A percentile compares a stretch with the other conserved stretches of the same genome.
These are phyloP conservation scores for Desmophyllum pertusum DNA, from an alignment of 92 coral and sea anemone species.

Conservation along the genomic window DNA sequence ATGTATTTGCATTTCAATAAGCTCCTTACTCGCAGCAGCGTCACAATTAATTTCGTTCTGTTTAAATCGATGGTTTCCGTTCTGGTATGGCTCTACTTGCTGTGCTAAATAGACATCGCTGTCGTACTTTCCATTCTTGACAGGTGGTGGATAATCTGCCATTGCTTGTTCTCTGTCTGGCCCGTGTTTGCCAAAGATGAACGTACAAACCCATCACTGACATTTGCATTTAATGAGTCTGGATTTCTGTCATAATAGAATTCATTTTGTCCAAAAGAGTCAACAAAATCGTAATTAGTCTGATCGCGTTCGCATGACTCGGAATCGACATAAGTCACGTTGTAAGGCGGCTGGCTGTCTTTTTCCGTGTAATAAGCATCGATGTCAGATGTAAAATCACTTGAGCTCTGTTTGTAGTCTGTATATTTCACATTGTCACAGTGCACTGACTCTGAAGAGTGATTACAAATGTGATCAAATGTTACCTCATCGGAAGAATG, in stretches of 20 bases:
- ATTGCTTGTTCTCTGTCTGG: constrained; percentile 24
- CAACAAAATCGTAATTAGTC: constrained; percentile 44
- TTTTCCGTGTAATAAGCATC: background rate
- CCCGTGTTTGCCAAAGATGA: background rate
- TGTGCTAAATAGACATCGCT: constrained; percentile 16
- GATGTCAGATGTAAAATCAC: constrained; percentile 7
- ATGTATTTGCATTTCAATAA: constrained; percentile 62
- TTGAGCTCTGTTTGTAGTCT: constrained; percentile 15
- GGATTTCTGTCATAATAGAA: constrained; percentile 31
- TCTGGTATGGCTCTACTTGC: background rate
- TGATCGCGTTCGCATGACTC: constrained; percentile 33
- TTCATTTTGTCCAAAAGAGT: constrained; percentile 24
- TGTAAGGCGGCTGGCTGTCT: constrained; percentile 22
- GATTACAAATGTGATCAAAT: constrained; percentile 31
- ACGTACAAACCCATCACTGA: constrained; percentile 4
- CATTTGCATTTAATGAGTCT: constrained; percentile 39
- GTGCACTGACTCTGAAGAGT: constrained; percentile 37
- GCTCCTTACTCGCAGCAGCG: background rate
- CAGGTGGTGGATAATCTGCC: constrained; percentile 21
- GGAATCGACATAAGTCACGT: constrained; percentile 41
- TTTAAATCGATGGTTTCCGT: constrained; percentile 47
- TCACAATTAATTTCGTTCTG: constrained; percentile 38
- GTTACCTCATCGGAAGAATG: constrained; percentile 35
- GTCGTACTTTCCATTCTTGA: constrained; percentile 18
- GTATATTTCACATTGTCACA: constrained; percentile 13